phyloP scores from a whole-genome alignment of 2,797 vertebrate species.

The Acanthiza pusilla region DNA sequence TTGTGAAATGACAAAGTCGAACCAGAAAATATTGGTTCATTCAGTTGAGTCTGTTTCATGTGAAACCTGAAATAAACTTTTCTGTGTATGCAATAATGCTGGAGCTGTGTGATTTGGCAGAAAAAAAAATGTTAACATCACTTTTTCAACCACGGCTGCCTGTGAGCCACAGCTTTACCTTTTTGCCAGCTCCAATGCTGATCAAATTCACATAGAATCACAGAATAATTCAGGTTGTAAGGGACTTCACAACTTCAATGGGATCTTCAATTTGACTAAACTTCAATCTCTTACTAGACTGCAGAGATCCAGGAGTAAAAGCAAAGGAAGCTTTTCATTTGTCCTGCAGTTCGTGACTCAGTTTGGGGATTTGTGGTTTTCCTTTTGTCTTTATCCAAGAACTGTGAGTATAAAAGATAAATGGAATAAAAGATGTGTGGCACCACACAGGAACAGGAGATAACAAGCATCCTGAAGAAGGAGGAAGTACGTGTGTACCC shows the following conservation, averaged over 20 bases:
- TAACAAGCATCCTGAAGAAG: neutral
- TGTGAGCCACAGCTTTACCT: neutral
- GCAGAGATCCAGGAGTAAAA: neutral
- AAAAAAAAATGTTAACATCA: neutral
- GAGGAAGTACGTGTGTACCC: neutral
- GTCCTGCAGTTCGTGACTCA: neutral
- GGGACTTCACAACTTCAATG: neutral
- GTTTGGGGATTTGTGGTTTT: neutral
- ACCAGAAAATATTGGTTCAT: neutral
- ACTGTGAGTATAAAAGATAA: neutral
- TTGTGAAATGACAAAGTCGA: neutral
- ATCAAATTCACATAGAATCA: neutral
- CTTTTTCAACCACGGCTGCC: neutral
- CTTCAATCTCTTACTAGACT: neutral
- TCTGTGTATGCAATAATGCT: neutral
- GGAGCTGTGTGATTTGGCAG: neutral
- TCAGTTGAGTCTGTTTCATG: neutral
- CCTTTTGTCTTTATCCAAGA: neutral
- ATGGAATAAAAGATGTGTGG: neutral
- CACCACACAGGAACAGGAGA: neutral
- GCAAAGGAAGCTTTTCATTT: neutral
- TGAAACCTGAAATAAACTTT: neutral
- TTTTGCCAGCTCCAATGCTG: neutral
- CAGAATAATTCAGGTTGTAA: neutral
- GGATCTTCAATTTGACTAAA: slow-evolving; percentile 20